These are phyloP conservation scores for Lucilia cuprina DNA, from an alignment of 1,140 invertebrate genomes.

Conservation along the genomic window DNA sequence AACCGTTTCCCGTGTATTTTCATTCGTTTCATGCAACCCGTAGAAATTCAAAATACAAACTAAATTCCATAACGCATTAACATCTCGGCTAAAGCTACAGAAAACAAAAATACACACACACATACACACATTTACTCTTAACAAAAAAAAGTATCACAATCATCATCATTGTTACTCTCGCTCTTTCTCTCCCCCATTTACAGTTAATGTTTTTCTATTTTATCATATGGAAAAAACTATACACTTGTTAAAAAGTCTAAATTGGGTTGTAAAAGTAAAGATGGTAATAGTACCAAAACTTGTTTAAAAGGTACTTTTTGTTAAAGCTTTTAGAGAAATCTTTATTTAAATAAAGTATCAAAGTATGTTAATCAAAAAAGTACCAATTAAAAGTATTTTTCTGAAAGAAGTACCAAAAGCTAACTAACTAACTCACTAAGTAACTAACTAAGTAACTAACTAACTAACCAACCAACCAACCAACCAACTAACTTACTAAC, in stretches of 20 bases:
- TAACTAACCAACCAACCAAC: too few species aligned
- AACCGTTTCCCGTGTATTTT: neutral
- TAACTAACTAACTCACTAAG: too few species aligned
- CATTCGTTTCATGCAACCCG: slow-evolving; percentile 46
- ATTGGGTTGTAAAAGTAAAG: neutral
- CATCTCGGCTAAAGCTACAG: slow-evolving; percentile 43
- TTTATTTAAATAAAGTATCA: too few species aligned
- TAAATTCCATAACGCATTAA: slow-evolving; percentile 50
- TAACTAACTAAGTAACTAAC: too few species aligned
- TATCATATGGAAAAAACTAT: neutral
- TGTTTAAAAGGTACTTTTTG: neutral
- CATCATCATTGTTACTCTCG: neutral
- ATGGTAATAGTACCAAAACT: neutral
- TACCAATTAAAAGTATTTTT: too few species aligned
- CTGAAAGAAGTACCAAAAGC: too few species aligned
- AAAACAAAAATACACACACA: neutral
- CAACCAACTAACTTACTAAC: too few species aligned
- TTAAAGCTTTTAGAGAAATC: too few species aligned
- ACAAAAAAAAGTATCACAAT: neutral
- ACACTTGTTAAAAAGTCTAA: slow-evolving; percentile 18
- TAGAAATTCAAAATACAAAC: slow-evolving; percentile 61
- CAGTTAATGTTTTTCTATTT: neutral
- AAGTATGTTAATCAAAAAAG: too few species aligned
- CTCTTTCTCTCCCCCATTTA: neutral
- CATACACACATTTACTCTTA: slow-evolving; percentile 2